Evolutionary conservation across 2,888 invertebrate genomes (phyloP).

Genomic region (Tipula vernalis): DNA sequence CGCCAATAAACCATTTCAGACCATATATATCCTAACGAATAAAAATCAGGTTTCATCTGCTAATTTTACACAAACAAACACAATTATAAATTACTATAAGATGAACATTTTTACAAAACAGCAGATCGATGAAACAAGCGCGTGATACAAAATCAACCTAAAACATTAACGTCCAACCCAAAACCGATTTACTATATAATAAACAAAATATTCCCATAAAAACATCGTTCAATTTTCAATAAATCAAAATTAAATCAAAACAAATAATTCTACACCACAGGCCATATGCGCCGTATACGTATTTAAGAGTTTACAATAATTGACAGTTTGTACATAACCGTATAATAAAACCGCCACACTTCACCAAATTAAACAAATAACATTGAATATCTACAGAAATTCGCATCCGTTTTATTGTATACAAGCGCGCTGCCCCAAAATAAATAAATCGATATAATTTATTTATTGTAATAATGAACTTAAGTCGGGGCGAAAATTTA

Average conservation of each 20-base stretch:
- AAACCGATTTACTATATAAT: too few species aligned
- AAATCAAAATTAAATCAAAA: conserved; percentile 4
- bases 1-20: too few species aligned
- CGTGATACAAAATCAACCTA: too few species aligned
- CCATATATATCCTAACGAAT: too few species aligned
- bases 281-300: not conserved
- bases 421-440: not conserved
- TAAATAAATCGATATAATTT: not conserved
- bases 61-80: too few species aligned
- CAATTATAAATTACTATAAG: too few species aligned
- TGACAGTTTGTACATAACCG: not conserved
- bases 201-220: not conserved
- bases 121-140: too few species aligned
- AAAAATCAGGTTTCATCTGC: too few species aligned
- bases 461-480: not conserved
- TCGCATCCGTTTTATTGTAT: not conserved
- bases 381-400: not conserved
- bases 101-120: too few species aligned
- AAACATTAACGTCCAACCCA: too few species aligned
- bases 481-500: not conserved
- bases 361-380: not conserved
- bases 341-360: not conserved
- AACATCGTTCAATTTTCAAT: not conserved
- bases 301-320: not conserved
- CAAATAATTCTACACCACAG: not conserved